A percentile compares a stretch with the other conserved stretches of the same genome.
phyloP scores from a whole-genome alignment of 2,113 vertebrate species.

The Zosterops hypoxanthus region DNA sequence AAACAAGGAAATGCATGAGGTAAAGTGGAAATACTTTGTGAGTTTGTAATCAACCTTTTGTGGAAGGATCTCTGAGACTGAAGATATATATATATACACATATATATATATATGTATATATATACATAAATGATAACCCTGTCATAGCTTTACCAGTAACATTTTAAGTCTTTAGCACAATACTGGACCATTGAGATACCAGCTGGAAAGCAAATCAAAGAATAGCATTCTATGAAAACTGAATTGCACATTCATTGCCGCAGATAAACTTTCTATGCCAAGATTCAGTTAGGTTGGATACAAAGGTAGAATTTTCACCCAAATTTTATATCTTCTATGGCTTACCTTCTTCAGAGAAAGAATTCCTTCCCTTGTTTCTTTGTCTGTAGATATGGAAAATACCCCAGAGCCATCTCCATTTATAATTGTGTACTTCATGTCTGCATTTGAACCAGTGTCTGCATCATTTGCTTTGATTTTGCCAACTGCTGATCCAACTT shows the following conservation, averaged over 20 bases:
- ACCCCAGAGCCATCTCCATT: slow-evolving; percentile 89
- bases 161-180: background rate
- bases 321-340: background rate
- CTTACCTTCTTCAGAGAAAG: slow-evolving; percentile 91
- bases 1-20: background rate
- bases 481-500: slow-evolving; percentile 93
- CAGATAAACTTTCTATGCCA: background rate
- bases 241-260: background rate
- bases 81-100: background rate
- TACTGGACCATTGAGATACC: background rate
- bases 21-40: background rate
- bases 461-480: slow-evolving; percentile 97
- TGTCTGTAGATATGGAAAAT: slow-evolving; percentile 91
- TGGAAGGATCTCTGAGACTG: background rate
- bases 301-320: background rate
- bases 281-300: background rate
- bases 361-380: slow-evolving; percentile 92
- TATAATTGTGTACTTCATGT: slow-evolving; percentile 93
- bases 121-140: background rate
- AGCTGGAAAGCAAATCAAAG: background rate
- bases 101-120: too few relatives aligned
- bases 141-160: background rate
- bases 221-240: background rate
- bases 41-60: background rate
- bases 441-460: slow-evolving; percentile 91